phyloP scores from a whole-genome alignment of 2,113 vertebrate species.

The Psettodes erumei region DNA sequence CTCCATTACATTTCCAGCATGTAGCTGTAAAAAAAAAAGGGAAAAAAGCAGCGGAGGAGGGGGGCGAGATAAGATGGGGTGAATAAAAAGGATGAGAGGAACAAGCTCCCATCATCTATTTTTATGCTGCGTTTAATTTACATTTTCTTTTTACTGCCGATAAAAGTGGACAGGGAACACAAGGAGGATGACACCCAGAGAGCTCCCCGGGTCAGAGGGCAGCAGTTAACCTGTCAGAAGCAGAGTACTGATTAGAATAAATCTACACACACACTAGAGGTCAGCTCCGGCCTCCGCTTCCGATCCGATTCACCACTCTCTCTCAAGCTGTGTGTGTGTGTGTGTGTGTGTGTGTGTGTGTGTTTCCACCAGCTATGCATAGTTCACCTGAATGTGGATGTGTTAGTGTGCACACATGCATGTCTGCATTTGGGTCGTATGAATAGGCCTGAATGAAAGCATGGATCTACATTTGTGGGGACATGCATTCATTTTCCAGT shows the following conservation, averaged over 20 bases:
- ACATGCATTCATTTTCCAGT: neutral
- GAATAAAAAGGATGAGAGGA: slow-evolving; percentile 75
- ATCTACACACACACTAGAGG: slow-evolving; percentile 85
- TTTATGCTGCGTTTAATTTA: slow-evolving; percentile 87
- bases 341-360: slow-evolving; percentile 25
- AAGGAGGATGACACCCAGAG: slow-evolving; percentile 83
- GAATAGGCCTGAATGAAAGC: slow-evolving; percentile 23
- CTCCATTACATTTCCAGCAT: slow-evolving; percentile 52
- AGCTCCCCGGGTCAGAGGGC: slow-evolving; percentile 80
- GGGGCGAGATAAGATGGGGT: slow-evolving; percentile 50
- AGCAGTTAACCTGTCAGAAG: slow-evolving; percentile 87
- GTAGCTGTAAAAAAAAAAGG: slow-evolving; percentile 36
- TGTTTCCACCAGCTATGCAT: neutral
- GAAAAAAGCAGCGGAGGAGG: slow-evolving; percentile 28
- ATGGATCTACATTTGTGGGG: slow-evolving; percentile 17
- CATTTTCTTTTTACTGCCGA: slow-evolving; percentile 84
- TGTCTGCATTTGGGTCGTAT: neutral
- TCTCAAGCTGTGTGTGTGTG: slow-evolving; percentile 29
- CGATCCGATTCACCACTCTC: slow-evolving; percentile 74
- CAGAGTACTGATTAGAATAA: slow-evolving; percentile 88
- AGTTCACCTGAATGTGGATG: slow-evolving; percentile 11
- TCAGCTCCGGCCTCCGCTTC: slow-evolving; percentile 78
- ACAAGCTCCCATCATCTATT: slow-evolving; percentile 87
- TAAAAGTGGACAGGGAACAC: slow-evolving; percentile 86
- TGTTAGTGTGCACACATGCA: slow-evolving; percentile 7